These are phyloP conservation scores for Pomatorhinus ruficollis DNA, from an alignment of 2,113 vertebrate species.

Conservation along the genomic window DNA sequence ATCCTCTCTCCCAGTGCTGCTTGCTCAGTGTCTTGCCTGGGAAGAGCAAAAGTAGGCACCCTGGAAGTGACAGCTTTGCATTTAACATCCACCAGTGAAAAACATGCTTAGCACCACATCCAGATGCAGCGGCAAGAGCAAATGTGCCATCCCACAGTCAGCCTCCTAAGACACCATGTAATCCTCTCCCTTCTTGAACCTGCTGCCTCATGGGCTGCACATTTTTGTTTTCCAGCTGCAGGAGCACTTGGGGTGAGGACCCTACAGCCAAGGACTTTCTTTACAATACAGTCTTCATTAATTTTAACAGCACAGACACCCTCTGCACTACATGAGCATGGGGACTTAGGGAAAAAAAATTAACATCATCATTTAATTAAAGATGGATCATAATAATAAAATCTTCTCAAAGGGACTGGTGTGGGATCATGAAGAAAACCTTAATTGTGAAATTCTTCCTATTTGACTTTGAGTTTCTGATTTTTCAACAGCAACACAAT, in stretches of 20 bases:
- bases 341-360: conserved; percentile 45
- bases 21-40: neutral
- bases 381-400: conserved; percentile 37
- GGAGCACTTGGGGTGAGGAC: neutral
- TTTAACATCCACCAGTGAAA: neutral
- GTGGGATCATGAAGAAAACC: neutral
- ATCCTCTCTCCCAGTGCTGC: neutral
- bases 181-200: neutral
- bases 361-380: conserved; percentile 57
- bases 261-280: neutral
- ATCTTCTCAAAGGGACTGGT: neutral
- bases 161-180: neutral
- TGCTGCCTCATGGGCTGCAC: neutral
- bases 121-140: neutral
- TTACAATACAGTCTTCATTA: conserved; percentile 22
- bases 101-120: neutral
- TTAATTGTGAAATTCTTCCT: neutral
- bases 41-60: neutral
- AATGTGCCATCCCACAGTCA: neutral
- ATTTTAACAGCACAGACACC: neutral
- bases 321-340: conserved; percentile 29
- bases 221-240: neutral
- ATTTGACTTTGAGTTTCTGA: neutral
- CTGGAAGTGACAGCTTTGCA: neutral
- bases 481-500: neutral